Conservation (phyloP, 2,888 invertebrate genomes). For the Caenorhabditis doughertyi region DNA sequence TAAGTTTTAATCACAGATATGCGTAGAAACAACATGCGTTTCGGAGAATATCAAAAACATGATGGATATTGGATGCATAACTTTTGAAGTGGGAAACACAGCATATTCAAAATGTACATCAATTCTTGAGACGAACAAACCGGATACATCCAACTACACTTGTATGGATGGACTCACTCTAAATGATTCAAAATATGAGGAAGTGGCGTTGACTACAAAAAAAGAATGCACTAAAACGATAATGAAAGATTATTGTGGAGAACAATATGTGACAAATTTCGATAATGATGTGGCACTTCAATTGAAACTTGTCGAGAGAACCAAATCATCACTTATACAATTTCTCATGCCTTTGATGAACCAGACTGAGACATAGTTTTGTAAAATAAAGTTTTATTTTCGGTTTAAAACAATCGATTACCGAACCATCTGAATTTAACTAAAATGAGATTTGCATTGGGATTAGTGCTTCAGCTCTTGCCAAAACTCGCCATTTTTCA, state of each 20-base stretch:
- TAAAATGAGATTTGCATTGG: no score
- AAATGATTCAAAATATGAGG: background rate
- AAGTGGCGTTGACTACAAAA: background rate
- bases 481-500: no score
- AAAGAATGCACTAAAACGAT: conserved; percentile 6
- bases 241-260: conserved; percentile 16
- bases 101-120: background rate
- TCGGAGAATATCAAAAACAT: no score
- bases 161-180: background rate
- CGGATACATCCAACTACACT: background rate
- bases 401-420: no score
- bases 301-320: background rate
- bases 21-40: no score
- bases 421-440: no score
- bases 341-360: background rate
- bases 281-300: background rate
- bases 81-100: background rate
- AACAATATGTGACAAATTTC: background rate
- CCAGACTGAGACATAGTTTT: background rate
- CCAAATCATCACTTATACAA: background rate
- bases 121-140: background rate
- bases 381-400: no score
- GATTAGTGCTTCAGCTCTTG: no score
- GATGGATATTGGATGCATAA: background rate
- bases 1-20: no score